Evolutionary conservation across 2,888 invertebrate genomes (phyloP), one percentile per base, ranked within the genome.

Genomic region (Polyommatus iphigenia): DNA sequence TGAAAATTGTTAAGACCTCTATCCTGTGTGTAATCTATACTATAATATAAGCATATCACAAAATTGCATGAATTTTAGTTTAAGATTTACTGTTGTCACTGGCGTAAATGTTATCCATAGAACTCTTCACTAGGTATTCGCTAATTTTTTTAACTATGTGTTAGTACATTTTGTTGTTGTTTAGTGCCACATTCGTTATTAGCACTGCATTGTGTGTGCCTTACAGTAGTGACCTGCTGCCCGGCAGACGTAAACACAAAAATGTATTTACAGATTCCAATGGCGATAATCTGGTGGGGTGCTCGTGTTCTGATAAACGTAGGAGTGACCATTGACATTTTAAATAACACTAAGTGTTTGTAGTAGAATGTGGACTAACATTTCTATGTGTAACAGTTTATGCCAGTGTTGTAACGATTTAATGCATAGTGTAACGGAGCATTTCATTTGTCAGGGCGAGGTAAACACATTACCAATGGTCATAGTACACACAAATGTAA

Each of bases 251-350:
- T 76, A 80, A 80, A 76, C 80, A 83, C 83, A 84, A 84, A 85
- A 82, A 82, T 90, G 85, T 89, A 89, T 91, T 93, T 93, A 80
- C 92, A 93, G 92, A 92, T 92, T 78, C 87, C 85, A 87, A 87
- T 82, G 86, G 85, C 84, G 85, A 87, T 84, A 85, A 84, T 86
- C 86, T 88, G 87, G 90, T 88, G 87, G 90, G 87, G 87, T 86
- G 86, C 87, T 87, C 83, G 80, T 84, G 83, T 85, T 87, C 85
- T 86, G 87, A 88, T 88, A 84, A 86, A 82, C 81, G 83, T 86
- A 84, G 89, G 81, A 86, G 86, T 79, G 87, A 90, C 85, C 88
- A 85, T 85, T 86, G 88, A 82, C 84, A 84, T 87, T 85, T 82
- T 87, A 87, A 88, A 83, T 85, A 87, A 88, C 84, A 84, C 85